Evolutionary conservation across 1,140 invertebrate species (phyloP).

Genomic region (Drosophila parabipectinata): DNA sequence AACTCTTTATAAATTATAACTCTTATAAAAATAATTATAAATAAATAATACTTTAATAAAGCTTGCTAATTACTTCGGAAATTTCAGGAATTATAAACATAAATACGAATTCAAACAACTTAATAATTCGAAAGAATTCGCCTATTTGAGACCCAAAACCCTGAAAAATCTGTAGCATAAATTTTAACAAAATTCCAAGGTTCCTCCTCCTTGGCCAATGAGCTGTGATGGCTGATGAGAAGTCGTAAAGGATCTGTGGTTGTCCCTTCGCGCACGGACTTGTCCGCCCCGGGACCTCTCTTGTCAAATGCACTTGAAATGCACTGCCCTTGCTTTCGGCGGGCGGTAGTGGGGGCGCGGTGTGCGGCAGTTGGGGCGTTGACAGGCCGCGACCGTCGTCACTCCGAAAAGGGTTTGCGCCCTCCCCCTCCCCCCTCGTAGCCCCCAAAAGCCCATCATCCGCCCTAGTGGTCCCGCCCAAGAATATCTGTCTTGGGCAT

Average conservation of each 20-base stretch:
- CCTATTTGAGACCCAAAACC: not conserved
- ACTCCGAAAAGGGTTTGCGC: slow-evolving; percentile 11
- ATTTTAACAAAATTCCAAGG: slow-evolving; percentile 9
- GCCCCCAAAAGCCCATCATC: slow-evolving; percentile 5
- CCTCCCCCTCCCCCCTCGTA: not conserved
- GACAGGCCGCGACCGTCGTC: slow-evolving; percentile 22
- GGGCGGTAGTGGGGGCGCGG: slow-evolving; percentile 12
- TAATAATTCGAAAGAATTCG: too few species aligned
- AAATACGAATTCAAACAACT: too few species aligned
- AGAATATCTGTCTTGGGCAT: slow-evolving; percentile 30
- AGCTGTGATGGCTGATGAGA: slow-evolving; percentile 1
- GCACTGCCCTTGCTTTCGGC: slow-evolving; percentile 12
- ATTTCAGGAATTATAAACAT: too few species aligned
- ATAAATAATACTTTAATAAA: too few species aligned
- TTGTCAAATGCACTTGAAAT: slow-evolving; percentile 68
- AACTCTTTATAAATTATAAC: too few species aligned
- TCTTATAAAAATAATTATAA: too few species aligned
- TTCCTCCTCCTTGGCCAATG: slow-evolving; percentile 20
- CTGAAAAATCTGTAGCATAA: slow-evolving; percentile 14
- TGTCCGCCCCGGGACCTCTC: slow-evolving; percentile 8
- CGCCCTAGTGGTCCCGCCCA: slow-evolving; percentile 8
- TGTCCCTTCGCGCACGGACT: slow-evolving; percentile 1
- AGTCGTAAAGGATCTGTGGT: slow-evolving; percentile 50
- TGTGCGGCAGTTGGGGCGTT: not conserved
- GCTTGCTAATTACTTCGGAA: too few species aligned